phyloP scores from a whole-genome alignment of 2,113 vertebrate species.

The Proterorhinus semilunaris region DNA sequence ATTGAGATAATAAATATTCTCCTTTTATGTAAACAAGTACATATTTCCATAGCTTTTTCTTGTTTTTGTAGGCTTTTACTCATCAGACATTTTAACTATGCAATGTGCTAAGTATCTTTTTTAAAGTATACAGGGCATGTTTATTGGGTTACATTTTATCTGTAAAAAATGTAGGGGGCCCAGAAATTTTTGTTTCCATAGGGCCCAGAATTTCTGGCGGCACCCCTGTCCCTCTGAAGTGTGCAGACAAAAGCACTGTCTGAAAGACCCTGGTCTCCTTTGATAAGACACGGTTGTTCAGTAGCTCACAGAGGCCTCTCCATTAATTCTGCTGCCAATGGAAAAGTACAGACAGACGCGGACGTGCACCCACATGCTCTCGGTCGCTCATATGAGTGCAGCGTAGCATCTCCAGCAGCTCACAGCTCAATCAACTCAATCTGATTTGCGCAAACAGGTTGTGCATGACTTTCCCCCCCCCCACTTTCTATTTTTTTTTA shows the following conservation, averaged over 20 bases:
- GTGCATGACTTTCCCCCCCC: slow-evolving; percentile 41
- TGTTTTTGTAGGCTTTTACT: too few relatives aligned
- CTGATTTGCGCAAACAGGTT: slow-evolving; percentile 63
- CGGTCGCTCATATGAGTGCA: slow-evolving; percentile 5
- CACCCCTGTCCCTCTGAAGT: background rate
- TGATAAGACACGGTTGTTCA: slow-evolving; percentile 31
- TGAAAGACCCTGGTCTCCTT: slow-evolving; percentile 12
- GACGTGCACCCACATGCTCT: slow-evolving; percentile 1
- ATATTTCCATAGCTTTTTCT: too few relatives aligned
- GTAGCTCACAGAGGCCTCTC: slow-evolving; percentile 42
- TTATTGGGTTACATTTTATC: too few relatives aligned
- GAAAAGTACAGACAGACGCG: slow-evolving; percentile 60
- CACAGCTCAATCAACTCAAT: slow-evolving; percentile 51
- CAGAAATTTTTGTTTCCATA: too few relatives aligned
- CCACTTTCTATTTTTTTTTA: too few relatives aligned
- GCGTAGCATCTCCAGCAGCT: slow-evolving; percentile 17
- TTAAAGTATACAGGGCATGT: too few relatives aligned
- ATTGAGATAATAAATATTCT: too few relatives aligned
- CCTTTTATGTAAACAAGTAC: too few relatives aligned
- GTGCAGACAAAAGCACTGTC: slow-evolving; percentile 33
- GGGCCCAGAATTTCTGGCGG: too few relatives aligned
- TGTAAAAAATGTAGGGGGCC: too few relatives aligned
- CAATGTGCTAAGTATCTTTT: too few relatives aligned
- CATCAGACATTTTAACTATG: too few relatives aligned
- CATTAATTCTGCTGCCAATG: slow-evolving; percentile 52